phyloP scores from a whole-genome alignment of 2,113 vertebrate species.

The Ctenomys sociabilis region DNA sequence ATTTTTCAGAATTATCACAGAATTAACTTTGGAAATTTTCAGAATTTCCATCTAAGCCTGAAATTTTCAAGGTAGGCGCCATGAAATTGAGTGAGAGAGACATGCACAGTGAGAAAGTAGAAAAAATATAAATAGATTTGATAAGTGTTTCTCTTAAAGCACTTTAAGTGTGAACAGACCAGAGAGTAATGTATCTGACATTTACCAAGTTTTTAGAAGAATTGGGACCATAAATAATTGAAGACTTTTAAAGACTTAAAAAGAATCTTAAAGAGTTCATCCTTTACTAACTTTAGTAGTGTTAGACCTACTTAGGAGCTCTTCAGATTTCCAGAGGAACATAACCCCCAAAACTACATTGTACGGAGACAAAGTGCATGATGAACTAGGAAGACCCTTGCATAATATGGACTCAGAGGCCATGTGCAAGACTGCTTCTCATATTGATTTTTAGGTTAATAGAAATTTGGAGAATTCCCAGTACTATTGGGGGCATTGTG shows the following conservation, averaged over 20 bases:
- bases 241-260: background rate
- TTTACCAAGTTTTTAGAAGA: background rate
- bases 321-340: background rate
- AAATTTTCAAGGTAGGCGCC: background rate
- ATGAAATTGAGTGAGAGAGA: conserved; percentile 21
- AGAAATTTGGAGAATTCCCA: background rate
- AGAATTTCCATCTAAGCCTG: background rate
- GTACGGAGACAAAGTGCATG: background rate
- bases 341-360: background rate
- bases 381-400: background rate
- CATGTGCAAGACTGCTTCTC: background rate
- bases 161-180: background rate
- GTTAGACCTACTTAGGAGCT: background rate
- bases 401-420: background rate
- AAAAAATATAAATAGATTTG: background rate
- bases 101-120: background rate
- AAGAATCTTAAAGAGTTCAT: background rate
- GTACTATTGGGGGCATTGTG: background rate
- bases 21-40: background rate
- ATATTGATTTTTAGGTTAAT: background rate
- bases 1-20: background rate
- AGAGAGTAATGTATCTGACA: conserved; percentile 6
- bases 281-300: background rate
- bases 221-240: background rate
- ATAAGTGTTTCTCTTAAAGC: background rate